phyloP scores from a whole-genome alignment of 1,140 invertebrate species.

The Teleogryllus occipitalis region DNA sequence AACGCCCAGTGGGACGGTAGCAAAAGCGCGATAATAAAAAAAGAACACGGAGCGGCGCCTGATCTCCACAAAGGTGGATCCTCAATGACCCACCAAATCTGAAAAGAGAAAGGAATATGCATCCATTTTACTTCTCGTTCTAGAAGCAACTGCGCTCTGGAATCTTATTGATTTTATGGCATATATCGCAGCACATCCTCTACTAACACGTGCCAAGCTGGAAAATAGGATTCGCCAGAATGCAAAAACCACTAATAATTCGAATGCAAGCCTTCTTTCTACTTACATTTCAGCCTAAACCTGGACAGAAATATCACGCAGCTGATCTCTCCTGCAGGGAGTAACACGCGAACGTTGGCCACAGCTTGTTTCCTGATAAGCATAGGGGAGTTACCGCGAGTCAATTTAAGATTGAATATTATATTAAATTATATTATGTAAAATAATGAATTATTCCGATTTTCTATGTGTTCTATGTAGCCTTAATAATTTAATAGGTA shows the following conservation, averaged over 20 bases:
- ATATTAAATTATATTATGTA: too few relatives aligned
- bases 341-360: constrained; percentile 5
- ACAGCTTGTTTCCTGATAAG: background rate
- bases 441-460: too few relatives aligned
- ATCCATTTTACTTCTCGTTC: constrained; percentile 17
- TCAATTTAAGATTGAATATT: too few relatives aligned
- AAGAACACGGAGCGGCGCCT: constrained; percentile 25
- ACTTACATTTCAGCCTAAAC: constrained; percentile 8
- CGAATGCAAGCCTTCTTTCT: background rate
- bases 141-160: constrained; percentile 1
- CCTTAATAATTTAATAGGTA: too few relatives aligned
- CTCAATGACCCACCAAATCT: constrained; percentile 22
- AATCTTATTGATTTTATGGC: constrained; percentile 5
- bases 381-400: background rate
- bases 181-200: background rate
- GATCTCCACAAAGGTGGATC: constrained; percentile 15
- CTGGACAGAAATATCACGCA: constrained; percentile 13
- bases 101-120: constrained; percentile 23
- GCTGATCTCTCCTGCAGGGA: background rate
- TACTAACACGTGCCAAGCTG: background rate
- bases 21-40: constrained; percentile 41
- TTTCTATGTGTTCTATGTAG: too few relatives aligned
- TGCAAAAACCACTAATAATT: background rate
- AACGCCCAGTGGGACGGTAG: constrained; percentile 67
- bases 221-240: background rate